phyloP scores from a whole-genome alignment of 2,888 invertebrate genomes.

The Steinernema scapterisci region DNA sequence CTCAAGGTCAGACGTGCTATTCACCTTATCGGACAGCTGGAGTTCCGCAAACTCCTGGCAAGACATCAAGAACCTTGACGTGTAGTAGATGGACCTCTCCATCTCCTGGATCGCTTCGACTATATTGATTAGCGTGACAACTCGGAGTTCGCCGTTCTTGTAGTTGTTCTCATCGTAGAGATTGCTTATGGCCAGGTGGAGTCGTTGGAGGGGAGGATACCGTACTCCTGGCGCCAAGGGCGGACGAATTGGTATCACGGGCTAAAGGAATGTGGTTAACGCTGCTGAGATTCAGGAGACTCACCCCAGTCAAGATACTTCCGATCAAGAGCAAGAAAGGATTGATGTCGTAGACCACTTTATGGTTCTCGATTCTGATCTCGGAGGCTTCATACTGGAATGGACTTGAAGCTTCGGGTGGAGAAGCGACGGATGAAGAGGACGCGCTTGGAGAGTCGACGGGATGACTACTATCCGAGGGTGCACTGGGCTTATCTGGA shows the following conservation, averaged over 20 bases:
- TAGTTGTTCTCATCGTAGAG: background rate
- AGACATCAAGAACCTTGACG: background rate
- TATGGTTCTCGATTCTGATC: background rate
- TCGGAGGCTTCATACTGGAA: background rate
- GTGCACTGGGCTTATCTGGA: too few species aligned
- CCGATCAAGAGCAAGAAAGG: background rate
- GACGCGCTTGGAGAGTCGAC: too few species aligned
- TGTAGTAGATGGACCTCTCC: background rate
- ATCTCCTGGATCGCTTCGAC: conserved; percentile 1
- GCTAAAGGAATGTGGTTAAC: background rate
- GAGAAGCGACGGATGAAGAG: too few species aligned
- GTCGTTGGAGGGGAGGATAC: background rate
- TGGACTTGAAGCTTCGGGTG: too few species aligned
- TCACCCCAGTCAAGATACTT: background rate
- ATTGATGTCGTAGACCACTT: conserved; percentile 1
- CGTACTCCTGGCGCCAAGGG: background rate
- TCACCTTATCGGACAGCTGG: conserved; percentile 5
- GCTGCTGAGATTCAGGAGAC: background rate
- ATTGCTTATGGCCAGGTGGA: background rate
- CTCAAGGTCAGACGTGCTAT: background rate
- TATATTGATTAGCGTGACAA: background rate
- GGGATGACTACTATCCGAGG: too few species aligned
- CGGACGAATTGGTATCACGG: background rate
- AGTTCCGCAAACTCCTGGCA: conserved; percentile 1
- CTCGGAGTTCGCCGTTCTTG: background rate